These are phyloP conservation scores for Drosophila micromelanica DNA, from an alignment of 1,140 invertebrate species.

Conservation along the genomic window DNA sequence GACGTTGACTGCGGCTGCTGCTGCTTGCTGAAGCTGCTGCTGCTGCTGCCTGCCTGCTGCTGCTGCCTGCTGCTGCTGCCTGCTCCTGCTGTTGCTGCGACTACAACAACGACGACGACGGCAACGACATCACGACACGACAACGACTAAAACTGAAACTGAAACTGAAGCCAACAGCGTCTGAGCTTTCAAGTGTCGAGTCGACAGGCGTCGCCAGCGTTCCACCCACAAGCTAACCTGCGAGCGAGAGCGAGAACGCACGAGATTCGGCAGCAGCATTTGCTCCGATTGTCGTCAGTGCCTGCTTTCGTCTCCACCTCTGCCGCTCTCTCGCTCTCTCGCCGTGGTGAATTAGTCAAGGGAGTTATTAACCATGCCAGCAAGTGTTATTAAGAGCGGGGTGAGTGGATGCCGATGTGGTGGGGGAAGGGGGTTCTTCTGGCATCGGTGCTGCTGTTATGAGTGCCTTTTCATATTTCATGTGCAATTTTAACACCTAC, in stretches of 20 bases:
- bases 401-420: too few relatives aligned
- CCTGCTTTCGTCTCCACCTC: constrained; percentile 3
- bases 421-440: not conserved
- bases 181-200: constrained; percentile 53
- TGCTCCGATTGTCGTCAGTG: constrained; percentile 50
- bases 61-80: constrained; percentile 24
- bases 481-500: constrained; percentile 80
- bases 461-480: constrained; percentile 78
- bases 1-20: constrained; percentile 29
- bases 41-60: constrained; percentile 12
- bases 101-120: constrained; percentile 74
- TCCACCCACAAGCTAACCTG: constrained; percentile 8
- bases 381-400: not conserved
- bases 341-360: constrained; percentile 37
- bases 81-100: constrained; percentile 52
- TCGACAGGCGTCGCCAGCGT: constrained; percentile 36
- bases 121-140: constrained; percentile 83
- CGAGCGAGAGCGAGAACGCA: not conserved
- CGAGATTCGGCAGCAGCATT: not conserved
- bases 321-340: constrained; percentile 11
- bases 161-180: constrained; percentile 57
- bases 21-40: constrained; percentile 14
- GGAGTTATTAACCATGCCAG: constrained; percentile 40
- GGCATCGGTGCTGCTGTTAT: constrained; percentile 32
- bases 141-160: constrained; percentile 74